These are phyloP conservation scores for Polypedilum pembai DNA, from an alignment of 1,140 invertebrate species.

Conservation along the genomic window DNA sequence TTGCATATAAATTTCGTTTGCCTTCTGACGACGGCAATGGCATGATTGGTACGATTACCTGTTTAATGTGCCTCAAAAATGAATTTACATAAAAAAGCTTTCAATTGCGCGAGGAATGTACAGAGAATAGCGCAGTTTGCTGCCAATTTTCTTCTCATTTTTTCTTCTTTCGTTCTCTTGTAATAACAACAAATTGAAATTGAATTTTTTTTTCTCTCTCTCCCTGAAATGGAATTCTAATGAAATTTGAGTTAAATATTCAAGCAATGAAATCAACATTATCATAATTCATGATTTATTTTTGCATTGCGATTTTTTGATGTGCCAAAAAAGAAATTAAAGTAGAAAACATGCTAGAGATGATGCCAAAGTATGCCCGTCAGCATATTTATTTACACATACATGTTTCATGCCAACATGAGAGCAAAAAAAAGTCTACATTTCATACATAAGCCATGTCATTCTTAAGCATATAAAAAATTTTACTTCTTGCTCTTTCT, in stretches of 20 bases:
- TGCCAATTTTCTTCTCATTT: background rate
- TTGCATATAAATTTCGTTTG: background rate
- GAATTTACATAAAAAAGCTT: slow-evolving; percentile 28
- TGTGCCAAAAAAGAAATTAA: too few species aligned
- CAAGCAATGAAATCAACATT: too few species aligned
- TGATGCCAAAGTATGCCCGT: too few species aligned
- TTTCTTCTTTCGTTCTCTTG: background rate
- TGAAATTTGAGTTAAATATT: background rate
- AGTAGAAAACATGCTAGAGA: too few species aligned
- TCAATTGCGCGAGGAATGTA: background rate
- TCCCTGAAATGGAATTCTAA: background rate
- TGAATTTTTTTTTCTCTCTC: slow-evolving; percentile 13
- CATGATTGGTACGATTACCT: slow-evolving; percentile 26
- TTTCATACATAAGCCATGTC: background rate
- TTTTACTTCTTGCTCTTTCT: background rate
- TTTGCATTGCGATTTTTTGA: too few species aligned
- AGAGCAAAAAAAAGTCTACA: background rate
- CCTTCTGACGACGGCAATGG: background rate
- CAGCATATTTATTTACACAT: too few species aligned
- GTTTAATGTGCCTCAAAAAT: slow-evolving; percentile 20
- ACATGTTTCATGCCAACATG: too few species aligned
- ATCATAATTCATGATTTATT: too few species aligned
- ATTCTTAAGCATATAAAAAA: background rate
- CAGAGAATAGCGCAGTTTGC: background rate
- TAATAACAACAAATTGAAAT: slow-evolving; percentile 26